These are phyloP conservation scores for Cyphomyrmex costatus DNA, from an alignment of 1,140 invertebrate genomes.

Conservation along the genomic window DNA sequence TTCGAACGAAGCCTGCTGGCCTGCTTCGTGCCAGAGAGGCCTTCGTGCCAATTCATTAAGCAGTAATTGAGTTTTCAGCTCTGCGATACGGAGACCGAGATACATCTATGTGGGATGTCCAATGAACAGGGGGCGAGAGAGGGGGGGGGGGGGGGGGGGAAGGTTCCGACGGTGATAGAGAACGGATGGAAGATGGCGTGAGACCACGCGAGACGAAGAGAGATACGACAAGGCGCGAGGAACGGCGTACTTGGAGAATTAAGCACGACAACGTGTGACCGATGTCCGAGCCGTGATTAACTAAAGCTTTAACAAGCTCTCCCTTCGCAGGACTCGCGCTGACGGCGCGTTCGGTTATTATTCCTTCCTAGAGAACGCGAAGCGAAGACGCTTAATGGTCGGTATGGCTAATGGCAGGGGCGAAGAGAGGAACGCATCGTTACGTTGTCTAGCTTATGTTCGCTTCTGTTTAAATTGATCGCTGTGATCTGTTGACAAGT, in stretches of 20 bases:
- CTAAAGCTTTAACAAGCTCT: conserved; percentile 83
- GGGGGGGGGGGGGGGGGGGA: conserved; percentile 44
- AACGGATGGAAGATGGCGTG: conserved; percentile 59
- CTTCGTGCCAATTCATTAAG: conserved; percentile 84
- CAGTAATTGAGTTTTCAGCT: conserved; percentile 86
- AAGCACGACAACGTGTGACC: conserved; percentile 83
- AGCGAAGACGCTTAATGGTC: conserved; percentile 27
- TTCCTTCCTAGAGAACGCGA: conserved; percentile 38
- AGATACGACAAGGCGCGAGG: conserved; percentile 45
- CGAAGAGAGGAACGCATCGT: conserved; percentile 23
- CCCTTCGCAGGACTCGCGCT: conserved; percentile 31
- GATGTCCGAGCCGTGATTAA: conserved; percentile 83
- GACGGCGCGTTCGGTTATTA: conserved; percentile 44
- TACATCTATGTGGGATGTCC: conserved; percentile 81
- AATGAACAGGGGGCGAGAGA: conserved; percentile 47
- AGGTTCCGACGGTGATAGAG: conserved; percentile 61
- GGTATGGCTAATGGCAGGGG: conserved; percentile 17
- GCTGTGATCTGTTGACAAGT: neutral
- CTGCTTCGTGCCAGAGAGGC: conserved; percentile 39
- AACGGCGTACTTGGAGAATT: conserved; percentile 80
- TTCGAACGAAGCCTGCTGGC: conserved; percentile 41
- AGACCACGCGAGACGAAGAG: conserved; percentile 55
- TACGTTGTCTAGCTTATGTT: conserved; percentile 29
- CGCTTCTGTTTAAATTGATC: conserved; percentile 50
- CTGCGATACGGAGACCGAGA: conserved; percentile 81